phyloP scores from a whole-genome alignment of 2,113 vertebrate species.

The Melanocharis versteri region DNA sequence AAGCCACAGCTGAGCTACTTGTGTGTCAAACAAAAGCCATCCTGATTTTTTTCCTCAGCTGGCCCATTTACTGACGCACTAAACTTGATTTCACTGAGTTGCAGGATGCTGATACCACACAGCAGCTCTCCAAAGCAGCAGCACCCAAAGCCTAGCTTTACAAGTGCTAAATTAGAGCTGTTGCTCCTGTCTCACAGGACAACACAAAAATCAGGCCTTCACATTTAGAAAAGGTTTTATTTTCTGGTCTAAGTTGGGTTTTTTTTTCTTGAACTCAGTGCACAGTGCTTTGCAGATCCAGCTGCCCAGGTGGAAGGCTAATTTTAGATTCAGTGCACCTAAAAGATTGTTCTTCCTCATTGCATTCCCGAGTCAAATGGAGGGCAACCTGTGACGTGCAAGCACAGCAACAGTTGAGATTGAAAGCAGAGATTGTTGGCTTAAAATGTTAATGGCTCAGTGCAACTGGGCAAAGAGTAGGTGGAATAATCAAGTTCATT shows the following conservation, averaged over 20 bases:
- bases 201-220: background rate
- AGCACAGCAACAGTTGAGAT: slow-evolving; percentile 21
- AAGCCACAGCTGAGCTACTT: background rate
- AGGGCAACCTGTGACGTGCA: background rate
- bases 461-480: background rate
- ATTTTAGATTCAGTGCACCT: background rate
- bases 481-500: background rate
- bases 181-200: background rate
- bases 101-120: background rate
- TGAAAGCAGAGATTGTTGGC: slow-evolving; percentile 21
- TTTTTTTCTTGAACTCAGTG: background rate
- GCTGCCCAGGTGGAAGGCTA: background rate
- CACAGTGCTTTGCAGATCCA: background rate
- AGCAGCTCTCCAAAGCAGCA: background rate
- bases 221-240: background rate
- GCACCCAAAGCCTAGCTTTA: background rate
- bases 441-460: background rate
- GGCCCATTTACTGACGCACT: too few relatives aligned
- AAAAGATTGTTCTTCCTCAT: background rate
- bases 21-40: background rate
- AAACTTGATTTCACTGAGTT: accelerated
- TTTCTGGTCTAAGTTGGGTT: background rate
- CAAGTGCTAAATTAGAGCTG: background rate
- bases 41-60: background rate
- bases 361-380: background rate